Evolutionary conservation across 2,113 vertebrate genomes (phyloP).

Genomic region (Anas platyrhynchos): DNA sequence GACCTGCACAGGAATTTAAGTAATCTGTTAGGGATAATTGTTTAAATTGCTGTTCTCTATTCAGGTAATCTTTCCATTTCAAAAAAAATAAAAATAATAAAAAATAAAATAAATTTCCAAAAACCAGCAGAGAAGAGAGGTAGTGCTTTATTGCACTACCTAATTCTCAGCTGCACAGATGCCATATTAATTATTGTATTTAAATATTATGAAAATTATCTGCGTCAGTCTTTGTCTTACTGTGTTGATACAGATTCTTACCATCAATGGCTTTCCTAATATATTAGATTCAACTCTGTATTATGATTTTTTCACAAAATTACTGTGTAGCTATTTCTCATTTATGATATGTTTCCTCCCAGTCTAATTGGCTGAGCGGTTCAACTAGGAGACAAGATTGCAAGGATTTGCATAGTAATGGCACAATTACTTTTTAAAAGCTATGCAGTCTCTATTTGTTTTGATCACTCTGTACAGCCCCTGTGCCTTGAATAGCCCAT

Average conservation of each 20-base stretch:
- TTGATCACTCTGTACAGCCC: neutral
- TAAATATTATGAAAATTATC: neutral
- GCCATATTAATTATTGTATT: neutral
- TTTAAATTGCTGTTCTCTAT: neutral
- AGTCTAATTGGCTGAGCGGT: neutral
- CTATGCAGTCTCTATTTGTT: neutral
- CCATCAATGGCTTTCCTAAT: neutral
- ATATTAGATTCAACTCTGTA: neutral
- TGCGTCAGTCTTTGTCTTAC: neutral
- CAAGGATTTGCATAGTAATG: neutral
- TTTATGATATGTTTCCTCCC: neutral
- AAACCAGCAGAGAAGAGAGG: neutral
- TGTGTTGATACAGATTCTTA: neutral
- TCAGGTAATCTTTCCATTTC: neutral
- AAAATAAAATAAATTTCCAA: rapidly evolving
- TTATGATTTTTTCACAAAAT: neutral
- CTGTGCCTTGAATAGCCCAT: neutral
- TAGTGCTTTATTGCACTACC: neutral
- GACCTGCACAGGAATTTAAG: neutral
- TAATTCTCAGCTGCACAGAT: neutral
- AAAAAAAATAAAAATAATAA: neutral
- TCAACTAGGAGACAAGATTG: neutral
- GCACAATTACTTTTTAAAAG: neutral
- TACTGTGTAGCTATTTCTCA: neutral
- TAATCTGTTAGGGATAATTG: neutral